These are phyloP conservation scores for Azemiops feae DNA, from an alignment of 2,113 vertebrate species.

Conservation along the genomic window DNA sequence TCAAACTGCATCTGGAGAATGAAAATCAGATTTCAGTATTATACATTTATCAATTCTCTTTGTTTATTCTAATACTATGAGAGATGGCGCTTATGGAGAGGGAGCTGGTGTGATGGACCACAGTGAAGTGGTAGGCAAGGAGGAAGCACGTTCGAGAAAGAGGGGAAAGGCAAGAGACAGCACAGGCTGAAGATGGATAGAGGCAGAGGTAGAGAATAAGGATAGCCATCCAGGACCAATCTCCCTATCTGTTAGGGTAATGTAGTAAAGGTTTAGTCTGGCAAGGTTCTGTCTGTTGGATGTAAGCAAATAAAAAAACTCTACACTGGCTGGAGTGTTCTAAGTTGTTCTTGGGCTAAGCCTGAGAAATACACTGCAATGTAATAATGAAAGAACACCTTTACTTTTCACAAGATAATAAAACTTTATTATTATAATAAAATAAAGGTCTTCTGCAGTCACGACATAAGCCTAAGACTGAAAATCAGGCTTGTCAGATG, in stretches of 20 bases:
- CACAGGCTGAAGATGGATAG: not conserved
- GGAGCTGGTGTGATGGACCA: not conserved
- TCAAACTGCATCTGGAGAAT: slow-evolving; percentile 18
- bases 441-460: no score
- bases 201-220: not conserved
- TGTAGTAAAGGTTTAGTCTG: not conserved
- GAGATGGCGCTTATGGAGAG: not conserved
- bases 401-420: not conserved
- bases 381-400: not conserved
- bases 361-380: not conserved
- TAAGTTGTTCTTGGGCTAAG: not conserved
- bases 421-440: no score
- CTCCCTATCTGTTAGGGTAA: not conserved
- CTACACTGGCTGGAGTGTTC: not conserved
- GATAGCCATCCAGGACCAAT: not conserved
- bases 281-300: not conserved
- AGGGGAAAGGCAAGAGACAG: not conserved
- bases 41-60: not conserved
- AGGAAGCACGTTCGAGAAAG: not conserved
- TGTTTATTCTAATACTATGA: not conserved
- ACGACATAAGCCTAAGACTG: no score
- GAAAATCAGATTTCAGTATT: not conserved
- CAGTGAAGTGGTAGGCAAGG: not conserved
- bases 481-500: no score
- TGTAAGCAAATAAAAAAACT: not conserved